Conservation (phyloP, 1,140 invertebrate genomes). For the Pentalonia nigronervosa region DNA sequence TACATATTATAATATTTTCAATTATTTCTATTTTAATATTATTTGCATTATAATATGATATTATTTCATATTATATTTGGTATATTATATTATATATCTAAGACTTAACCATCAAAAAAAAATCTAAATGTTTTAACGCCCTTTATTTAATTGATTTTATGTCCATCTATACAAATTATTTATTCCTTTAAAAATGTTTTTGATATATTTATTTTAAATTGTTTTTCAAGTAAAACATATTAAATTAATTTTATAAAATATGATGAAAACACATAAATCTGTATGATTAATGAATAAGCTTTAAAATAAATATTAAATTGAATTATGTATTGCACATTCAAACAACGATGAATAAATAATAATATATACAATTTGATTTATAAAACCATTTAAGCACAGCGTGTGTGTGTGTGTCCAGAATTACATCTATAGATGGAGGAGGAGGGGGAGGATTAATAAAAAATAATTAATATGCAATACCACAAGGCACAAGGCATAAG, state of each 20-base stretch:
- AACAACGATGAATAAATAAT: neutral
- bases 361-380: neutral
- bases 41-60: neutral
- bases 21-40: neutral
- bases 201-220: neutral
- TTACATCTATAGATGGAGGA: neutral
- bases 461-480: neutral
- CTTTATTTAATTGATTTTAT: neutral
- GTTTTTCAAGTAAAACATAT: neutral
- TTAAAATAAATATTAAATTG: constrained; percentile 4
- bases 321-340: neutral
- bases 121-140: neutral
- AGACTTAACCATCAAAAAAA: neutral
- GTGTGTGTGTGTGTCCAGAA: neutral
- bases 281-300: neutral
- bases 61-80: neutral
- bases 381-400: neutral
- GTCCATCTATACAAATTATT: neutral
- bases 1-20: neutral
- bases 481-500: neutral
- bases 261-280: neutral
- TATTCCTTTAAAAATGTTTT: neutral
- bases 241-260: neutral
- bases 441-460: neutral
- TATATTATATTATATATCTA: neutral